These are phyloP conservation scores for Sebastes glaucus DNA, from an alignment of 2,797 vertebrate species.

Conservation along the genomic window DNA sequence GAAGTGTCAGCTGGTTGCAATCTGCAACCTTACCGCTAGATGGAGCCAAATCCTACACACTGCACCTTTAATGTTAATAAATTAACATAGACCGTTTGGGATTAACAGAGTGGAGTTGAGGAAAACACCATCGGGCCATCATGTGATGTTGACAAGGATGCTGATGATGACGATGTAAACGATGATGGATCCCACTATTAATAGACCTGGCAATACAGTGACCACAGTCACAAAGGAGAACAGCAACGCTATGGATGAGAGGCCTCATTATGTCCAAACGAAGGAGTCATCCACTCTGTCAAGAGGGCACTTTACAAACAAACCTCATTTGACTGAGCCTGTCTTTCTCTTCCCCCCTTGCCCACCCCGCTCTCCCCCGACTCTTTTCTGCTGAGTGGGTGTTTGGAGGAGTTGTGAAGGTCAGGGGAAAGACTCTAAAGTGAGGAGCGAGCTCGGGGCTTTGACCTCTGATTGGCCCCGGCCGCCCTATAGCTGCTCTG, in stretches of 20 bases:
- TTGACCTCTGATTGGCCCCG: constrained; percentile 70
- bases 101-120: constrained; percentile 9
- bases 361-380: constrained; percentile 28
- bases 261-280: constrained; percentile 77
- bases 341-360: constrained; percentile 45
- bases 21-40: too few relatives aligned
- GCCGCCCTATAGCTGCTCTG: constrained; percentile 60
- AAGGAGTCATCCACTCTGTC: constrained; percentile 69
- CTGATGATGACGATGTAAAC: constrained; percentile 51
- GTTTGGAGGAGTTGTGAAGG: constrained; percentile 72
- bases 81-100: constrained; percentile 21
- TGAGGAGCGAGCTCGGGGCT: constrained; percentile 44
- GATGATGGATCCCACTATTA: constrained; percentile 79
- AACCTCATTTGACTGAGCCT: constrained; percentile 65
- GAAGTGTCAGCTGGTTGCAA: too few relatives aligned
- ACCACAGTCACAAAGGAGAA: constrained; percentile 71
- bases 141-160: constrained; percentile 73
- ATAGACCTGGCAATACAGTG: constrained; percentile 67
- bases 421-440: constrained; percentile 64
- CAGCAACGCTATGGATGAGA: constrained; percentile 62
- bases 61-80: constrained; percentile 1
- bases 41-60: neutral
- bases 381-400: constrained; percentile 80
- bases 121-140: constrained; percentile 62
- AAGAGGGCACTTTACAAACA: constrained; percentile 69